Evolutionary conservation across 2,113 vertebrate species (phyloP).

Genomic region (Craseonycteris thonglongyai): DNA sequence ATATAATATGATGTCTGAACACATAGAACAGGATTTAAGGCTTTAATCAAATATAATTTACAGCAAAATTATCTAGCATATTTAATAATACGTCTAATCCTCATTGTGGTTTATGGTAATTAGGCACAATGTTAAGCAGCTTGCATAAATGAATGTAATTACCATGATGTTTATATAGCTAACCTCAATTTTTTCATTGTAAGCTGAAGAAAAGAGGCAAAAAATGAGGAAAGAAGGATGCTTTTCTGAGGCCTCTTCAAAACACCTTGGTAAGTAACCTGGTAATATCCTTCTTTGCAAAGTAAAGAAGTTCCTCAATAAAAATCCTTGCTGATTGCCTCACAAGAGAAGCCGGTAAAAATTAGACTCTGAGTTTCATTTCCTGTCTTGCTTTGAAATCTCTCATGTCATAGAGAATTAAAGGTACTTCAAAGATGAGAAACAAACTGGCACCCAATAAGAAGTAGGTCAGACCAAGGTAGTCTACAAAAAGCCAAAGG

Average conservation of each 20-base stretch:
- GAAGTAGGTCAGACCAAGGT: neutral
- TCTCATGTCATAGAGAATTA: neutral
- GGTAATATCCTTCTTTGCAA: neutral
- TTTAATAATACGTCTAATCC: slow-evolving; percentile 34
- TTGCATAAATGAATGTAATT: slow-evolving; percentile 28
- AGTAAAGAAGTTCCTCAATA: neutral
- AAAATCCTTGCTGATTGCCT: neutral
- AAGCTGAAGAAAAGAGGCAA: neutral
- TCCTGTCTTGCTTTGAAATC: neutral
- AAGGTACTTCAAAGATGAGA: neutral
- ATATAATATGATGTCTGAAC: neutral
- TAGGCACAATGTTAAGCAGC: neutral
- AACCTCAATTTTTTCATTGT: neutral
- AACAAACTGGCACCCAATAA: neutral
- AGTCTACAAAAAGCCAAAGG: neutral
- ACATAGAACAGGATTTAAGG: neutral
- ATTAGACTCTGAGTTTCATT: neutral
- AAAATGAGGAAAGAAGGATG: neutral
- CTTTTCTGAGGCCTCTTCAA: neutral
- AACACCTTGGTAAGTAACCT: neutral
- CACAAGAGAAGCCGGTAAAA: neutral
- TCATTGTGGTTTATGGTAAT: slow-evolving; percentile 9
- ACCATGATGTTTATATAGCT: slow-evolving; percentile 16
- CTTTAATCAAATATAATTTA: slow-evolving; percentile 37
- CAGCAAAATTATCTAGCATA: slow-evolving; percentile 8